Base-by-base conservation (phyloP, 2,113 vertebrate species). In the Mustela lutreola region DNA sequence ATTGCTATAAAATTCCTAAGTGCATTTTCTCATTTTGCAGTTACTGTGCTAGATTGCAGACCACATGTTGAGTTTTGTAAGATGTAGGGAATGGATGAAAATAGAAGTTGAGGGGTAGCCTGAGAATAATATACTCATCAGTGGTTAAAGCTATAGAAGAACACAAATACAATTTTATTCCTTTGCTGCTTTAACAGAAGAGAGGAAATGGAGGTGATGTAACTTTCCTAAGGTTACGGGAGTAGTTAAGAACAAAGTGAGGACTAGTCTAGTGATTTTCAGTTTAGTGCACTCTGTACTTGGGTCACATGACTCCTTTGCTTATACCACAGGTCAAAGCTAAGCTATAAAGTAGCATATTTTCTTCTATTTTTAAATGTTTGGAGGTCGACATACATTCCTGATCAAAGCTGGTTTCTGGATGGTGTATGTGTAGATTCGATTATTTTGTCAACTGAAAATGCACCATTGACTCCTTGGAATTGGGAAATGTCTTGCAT, bases 1-100 rank as follows among this genome's bases (percentile, higher is more conserved):
- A 81, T 91, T 73, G 15, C 87, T 86, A 9, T 89, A 76, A 78
- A 36, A 70, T 89, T 89, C 50, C 60, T 89, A 70, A 93, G 18
- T 65, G 12, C 18, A 14, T 90, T 70, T 56, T 80, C 53, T 91
- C 14, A 42, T 75, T 94, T 65, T 91, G 7, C 48, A 5, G 56
- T 80, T 81, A 45, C 4, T 86, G 9, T 56, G 16, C 28, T 76
- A 50, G 11, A 33, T 24, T 10, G 2, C 58, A 70, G 60, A n/a
- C 42, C 71, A 70, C 48, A n/a, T 65, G 33, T 84, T 83, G 60
- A 70, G n/a, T 89, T 96, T 89, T 39, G 4, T 88, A 82, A 88
- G 45, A 9, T 60, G 2, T 33, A 45, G 33, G 2, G 36, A 65
- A 81, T 26, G 11, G 56, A 56, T 88, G 5, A 81, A 58, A 22